Base-by-base conservation (phyloP, 2,888 invertebrate species). In the Pyrochroa serraticornis region DNA sequence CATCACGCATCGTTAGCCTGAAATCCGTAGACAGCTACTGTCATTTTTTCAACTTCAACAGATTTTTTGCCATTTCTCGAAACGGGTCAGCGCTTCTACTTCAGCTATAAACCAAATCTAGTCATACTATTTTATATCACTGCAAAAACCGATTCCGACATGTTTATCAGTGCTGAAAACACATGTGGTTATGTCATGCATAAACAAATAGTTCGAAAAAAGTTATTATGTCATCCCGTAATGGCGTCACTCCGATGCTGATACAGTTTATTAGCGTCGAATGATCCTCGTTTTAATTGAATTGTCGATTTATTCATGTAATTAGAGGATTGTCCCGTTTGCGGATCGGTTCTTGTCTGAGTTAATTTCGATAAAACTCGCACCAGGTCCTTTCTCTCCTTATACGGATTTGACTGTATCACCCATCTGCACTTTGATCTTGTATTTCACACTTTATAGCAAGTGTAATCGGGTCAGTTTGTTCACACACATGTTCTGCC, bases 201-300 rank as follows among this genome's bases (percentile, higher is more conserved):
- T 58, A 60, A 64, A 62, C 62, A 64, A 59, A 50, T 45, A 30
- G 42, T 52, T 38, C 41, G 44, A 41, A 44, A 39, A 62, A 67
- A 64, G 62, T 51, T 58, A 66, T 68, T 68, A 69, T 66, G 66
- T 67, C 67, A 69, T 67, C 67, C 39, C 38, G 55, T 57, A 54
- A 60, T 68, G 66, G 66, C 66, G 62, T 67, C 66, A 65, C n/a
- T n/a, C n/a, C 22, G 58, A 52, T 63, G 33, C 22, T 31, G 38
- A 47, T 37, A 32, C 14, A 10, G 38, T 31, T 10, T 43, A 41
- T 41, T 9, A 30, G 22, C 1, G 7, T 22, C n/a, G 13, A 38
- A 22, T 8, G 41, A 41, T 41, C 10, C 22, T 5, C 22, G 22
- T 3, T 5, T 22, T 22, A 3, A 5, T 22, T 22, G 22, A 2